Evolutionary conservation across 2,888 invertebrate species (phyloP), one percentile per base, ranked within the genome.

Genomic region (Gnatocerus cornutus): DNA sequence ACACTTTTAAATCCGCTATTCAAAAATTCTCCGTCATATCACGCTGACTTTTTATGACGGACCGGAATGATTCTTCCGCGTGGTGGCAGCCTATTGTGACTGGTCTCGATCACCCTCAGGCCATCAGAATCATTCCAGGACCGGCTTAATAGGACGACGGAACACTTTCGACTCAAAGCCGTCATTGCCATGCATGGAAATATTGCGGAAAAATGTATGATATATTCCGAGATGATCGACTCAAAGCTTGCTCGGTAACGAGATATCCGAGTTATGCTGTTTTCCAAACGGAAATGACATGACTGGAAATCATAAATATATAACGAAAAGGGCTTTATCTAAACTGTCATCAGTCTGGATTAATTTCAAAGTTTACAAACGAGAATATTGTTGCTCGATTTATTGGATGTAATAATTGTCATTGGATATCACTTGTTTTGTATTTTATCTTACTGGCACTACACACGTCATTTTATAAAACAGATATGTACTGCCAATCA

Each of bases 41-140:
- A 69, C 67, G 66, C 62, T 69, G 71, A 67, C 69, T 71, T 71
- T 73, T 73, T 73, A 73, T 55, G 68, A 62, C 69, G 55, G 12
- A 50, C 56, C 14, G 58, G 52, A 70, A 72, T 65, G 52, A 68
- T 65, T 48, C 56, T 48, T 53, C 46, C 56, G 48, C 65, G 55
- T 65, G 65, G 52, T 46, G 55, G 64, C 41, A 29, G 56, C 65
- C 63, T 53, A 53, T 63, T 63, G 63, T 63, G 43, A 63, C 52
- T 45, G 53, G 37, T 62, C 50, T 33, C 62, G 50, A 62, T 62
- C 62, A 45, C 48, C 63, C 63, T n/a, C 30, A 37, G 53, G 63
- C 53, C 30, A 63, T 63, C 63, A 30, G 50, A 52, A 63, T 63
- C 63, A 53, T 63, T 63, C 63, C 63, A 53, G 52, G 39, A 53